Evolutionary conservation across 92 coral and sea anemone genomes (phyloP).

Genomic region (Zoanthus sansibaricus): DNA sequence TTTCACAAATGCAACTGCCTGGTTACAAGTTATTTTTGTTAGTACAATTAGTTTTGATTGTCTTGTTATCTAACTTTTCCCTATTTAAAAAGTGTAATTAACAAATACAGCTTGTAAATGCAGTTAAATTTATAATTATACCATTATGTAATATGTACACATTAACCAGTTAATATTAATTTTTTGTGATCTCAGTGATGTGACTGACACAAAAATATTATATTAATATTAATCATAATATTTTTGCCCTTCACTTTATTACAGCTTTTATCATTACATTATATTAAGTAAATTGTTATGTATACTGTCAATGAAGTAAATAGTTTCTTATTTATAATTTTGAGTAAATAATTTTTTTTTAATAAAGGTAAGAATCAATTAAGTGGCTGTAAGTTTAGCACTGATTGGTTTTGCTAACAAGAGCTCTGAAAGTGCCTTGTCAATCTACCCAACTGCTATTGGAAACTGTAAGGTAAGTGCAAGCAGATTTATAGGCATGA

Average conservation of each 20-base stretch:
- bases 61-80: neutral
- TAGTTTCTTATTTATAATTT: neutral
- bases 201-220: neutral
- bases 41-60: neutral
- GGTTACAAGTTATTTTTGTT: neutral
- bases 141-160: neutral
- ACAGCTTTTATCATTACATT: neutral
- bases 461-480: constrained; percentile 56
- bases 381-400: constrained; percentile 63
- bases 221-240: neutral
- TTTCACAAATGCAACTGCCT: too few species aligned
- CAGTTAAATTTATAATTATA: neutral
- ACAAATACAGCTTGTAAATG: neutral
- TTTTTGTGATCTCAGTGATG: neutral
- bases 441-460: constrained; percentile 67
- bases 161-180: neutral
- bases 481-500: neutral
- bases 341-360: too few species aligned
- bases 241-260: neutral
- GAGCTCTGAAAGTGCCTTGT: constrained; percentile 68
- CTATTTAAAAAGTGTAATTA: neutral
- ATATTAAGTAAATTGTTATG: neutral
- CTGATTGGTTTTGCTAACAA: constrained; percentile 57
- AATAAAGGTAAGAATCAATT: constrained; percentile 49
- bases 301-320: neutral